phyloP scores from a whole-genome alignment of 2,797 vertebrate genomes.

The Argya squamiceps region DNA sequence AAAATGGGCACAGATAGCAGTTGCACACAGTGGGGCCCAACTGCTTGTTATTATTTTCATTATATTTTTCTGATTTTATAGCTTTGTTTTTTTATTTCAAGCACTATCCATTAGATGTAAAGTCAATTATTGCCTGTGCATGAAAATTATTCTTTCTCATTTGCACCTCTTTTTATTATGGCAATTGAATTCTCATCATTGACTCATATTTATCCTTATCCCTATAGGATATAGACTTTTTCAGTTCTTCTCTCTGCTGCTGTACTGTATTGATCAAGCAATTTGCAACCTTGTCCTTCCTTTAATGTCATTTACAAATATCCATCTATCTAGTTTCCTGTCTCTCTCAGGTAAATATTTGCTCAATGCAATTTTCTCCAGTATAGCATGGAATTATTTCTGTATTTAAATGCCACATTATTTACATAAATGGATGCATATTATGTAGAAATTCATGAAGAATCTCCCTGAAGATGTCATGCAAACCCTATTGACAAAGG shows the following conservation, averaged over 20 bases:
- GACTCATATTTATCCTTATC: conserved; percentile 15
- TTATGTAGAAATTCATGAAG: neutral
- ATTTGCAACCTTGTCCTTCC: neutral
- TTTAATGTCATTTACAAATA: conserved; percentile 4
- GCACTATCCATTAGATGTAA: neutral
- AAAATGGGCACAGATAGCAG: neutral
- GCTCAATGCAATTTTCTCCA: neutral
- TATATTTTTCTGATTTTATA: conserved; percentile 1
- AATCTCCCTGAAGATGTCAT: neutral
- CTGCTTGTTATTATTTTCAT: neutral
- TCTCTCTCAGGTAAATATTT: neutral
- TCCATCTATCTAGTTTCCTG: neutral
- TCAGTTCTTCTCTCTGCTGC: neutral
- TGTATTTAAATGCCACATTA: neutral
- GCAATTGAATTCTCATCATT: conserved; percentile 42
- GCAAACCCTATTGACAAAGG: neutral
- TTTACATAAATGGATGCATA: neutral
- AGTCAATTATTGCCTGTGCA: conserved; percentile 2
- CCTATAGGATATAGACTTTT: neutral
- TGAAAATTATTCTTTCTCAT: conserved; percentile 25
- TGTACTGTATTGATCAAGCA: conserved; percentile 13
- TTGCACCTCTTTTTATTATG: conserved; percentile 38
- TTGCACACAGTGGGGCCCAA: neutral
- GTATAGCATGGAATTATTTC: neutral
- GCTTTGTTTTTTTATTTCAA: conserved; percentile 8